Conservation (phyloP, 2,797 vertebrate genomes). For the Pantherophis vulpinus region DNA sequence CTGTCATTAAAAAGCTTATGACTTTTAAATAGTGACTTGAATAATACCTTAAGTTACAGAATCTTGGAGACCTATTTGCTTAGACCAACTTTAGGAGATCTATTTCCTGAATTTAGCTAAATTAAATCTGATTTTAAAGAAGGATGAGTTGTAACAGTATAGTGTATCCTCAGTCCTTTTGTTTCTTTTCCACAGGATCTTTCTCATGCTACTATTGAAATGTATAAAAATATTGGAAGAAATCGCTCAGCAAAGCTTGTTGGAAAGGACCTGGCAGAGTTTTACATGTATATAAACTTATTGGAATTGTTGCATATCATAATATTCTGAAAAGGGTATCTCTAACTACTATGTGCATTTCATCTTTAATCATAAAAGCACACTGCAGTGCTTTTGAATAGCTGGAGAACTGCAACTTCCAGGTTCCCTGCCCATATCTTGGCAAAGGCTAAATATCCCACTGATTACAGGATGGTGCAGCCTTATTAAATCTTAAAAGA, state of each 20-base stretch:
- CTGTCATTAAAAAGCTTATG: background rate
- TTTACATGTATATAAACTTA: conserved; percentile 86
- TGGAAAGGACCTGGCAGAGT: conserved; percentile 95
- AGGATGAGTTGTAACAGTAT: background rate
- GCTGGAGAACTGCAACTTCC: background rate
- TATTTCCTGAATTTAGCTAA: background rate
- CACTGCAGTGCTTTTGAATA: background rate
- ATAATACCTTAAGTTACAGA: background rate
- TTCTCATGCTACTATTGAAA: conserved; percentile 93
- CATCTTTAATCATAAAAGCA: background rate
- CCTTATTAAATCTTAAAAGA: background rate
- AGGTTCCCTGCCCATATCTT: background rate
- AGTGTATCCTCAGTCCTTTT: background rate
- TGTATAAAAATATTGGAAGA: conserved; percentile 90
- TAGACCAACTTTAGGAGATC: too few relatives aligned
- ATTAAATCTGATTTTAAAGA: background rate
- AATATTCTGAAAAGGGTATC: conserved; percentile 11
- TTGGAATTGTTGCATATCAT: accelerated
- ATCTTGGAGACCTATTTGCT: background rate
- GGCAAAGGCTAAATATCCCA: background rate
- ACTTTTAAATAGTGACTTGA: background rate
- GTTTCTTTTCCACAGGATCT: conserved; percentile 80
- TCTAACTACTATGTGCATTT: background rate
- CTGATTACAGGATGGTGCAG: background rate
- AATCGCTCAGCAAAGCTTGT: conserved; percentile 88